Evolutionary conservation across 2,113 vertebrate species (phyloP), one percentile per base, ranked within the genome.

Genomic region (Electrona antarctica): DNA sequence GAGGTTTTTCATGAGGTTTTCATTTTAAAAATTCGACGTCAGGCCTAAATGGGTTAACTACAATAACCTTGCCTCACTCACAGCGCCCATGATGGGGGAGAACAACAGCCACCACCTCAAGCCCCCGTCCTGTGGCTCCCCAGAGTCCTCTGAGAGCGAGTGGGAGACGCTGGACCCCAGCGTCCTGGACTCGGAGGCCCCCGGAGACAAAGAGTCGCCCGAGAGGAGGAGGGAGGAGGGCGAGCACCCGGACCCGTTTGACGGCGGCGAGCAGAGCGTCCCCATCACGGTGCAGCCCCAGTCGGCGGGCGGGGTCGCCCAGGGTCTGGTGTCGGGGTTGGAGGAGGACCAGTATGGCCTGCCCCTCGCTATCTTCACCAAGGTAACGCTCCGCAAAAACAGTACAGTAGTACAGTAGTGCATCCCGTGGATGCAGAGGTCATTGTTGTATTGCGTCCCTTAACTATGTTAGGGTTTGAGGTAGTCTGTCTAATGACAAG

Each of bases 141-240:
- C 95, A 0, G 96, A 94, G 0, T 97, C 95, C 54, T 96, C 95
- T 0, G 97, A 99, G 85, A 97, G 96, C 78, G 97, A 99, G 89
- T 99, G 97, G 98, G 97, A 98, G 91, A 98, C 95, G 0, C 88
- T 99, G 80, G 97, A 98, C 84, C 95, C 97, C 28, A 92, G 92
- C 41, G 51, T 95, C 75, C 79, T 97, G 72, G 96, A 98, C 21
- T 21, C 21, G 28, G 94, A 96, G 3, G 79, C 87, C 29, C 3
- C 68, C 11, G 57, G 29, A 47, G 46, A 73, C n/a, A 94, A 90
- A 76, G 91, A 89, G 78, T 15, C 49, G 0, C 56, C 29, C 3
- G 90, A 76, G 67, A 88, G 1, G 70, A 75, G 84, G 59, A 79
- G 47, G 8, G 46, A 84, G 51, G 52, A 29, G 0, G 87, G 0